Base-by-base conservation (phyloP, 1,140 invertebrate species). In the Cephus cinctus region DNA sequence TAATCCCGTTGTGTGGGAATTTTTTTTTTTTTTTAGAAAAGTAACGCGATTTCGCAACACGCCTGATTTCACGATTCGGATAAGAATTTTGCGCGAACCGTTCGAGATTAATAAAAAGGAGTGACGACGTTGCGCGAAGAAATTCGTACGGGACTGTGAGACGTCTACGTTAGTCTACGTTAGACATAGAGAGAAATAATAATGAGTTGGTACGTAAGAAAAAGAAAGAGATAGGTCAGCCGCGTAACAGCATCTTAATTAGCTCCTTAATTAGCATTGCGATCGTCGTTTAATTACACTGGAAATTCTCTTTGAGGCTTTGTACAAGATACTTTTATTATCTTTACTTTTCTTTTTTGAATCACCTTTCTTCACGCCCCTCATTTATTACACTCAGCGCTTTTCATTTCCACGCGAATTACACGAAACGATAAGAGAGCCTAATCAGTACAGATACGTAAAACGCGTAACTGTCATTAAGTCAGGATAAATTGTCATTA, bases 291-390 rank as follows among this genome's bases (percentile, higher is more conserved):
- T 38, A 23, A 46, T 38, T 46, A 46, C 39, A 36, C 44, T 38
- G 44, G 15, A 46, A 36, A 46, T 23, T 36, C 32, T 46, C n/a
- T n/a, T n/a, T 46, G 44, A 38, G 39, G 44, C 44, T 46, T 46
- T 46, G 32, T 35, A 25, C 39, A 23, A 23, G 21, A 18, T 23
- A 12, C 34, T 19, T 23, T 38, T 25, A 12, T 18, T 38, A 22
- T 2, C 22, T 21, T 14, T 20, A 9, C n/a, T 45, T 22, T 16
- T 25, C 31, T 38, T 46, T 38, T 18, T 16, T 46, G 21, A 38
- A 14, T 18, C 32, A 34, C 34, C 32, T 38, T 38, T 22, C 32
- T 19, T 36, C n/a, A n/a, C n/a, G n/a, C n/a, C n/a, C 31, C 21
- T 38, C 15, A 11, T 16, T 6, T 16, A 22, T 16, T 16, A 21